A percentile compares a stretch with the other conserved stretches of the same genome.
Evolutionary conservation across 2,113 vertebrate genomes (phyloP).

Genomic region (Coryphaenoides rupestris): DNA sequence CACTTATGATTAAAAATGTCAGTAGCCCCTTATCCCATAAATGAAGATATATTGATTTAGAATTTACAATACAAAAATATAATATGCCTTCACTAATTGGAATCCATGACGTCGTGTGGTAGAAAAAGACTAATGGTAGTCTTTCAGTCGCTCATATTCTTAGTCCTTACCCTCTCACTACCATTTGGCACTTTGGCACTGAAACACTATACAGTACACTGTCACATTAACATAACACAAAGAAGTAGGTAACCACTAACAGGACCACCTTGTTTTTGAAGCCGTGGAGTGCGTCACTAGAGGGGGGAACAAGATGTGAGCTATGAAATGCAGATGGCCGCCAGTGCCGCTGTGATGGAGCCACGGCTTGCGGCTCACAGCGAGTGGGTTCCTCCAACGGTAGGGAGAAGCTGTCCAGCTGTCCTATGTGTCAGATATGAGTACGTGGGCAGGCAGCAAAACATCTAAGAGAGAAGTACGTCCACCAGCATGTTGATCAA

Average conservation of each 20-base stretch:
- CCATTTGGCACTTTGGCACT: slow-evolving; percentile 75
- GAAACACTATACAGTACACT: slow-evolving; percentile 42
- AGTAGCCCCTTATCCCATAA: slow-evolving; percentile 80
- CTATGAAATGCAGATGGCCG: slow-evolving; percentile 69
- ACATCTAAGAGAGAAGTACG: too few species aligned
- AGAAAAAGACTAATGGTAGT: slow-evolving; percentile 55
- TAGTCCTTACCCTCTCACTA: slow-evolving; percentile 48
- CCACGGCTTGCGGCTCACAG: slow-evolving; percentile 32
- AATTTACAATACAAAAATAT: slow-evolving; percentile 79
- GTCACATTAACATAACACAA: slow-evolving; percentile 37
- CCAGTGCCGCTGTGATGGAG: slow-evolving; percentile 54
- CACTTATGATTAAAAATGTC: slow-evolving; percentile 67
- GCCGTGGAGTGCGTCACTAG: slow-evolving; percentile 40
- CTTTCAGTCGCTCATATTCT: slow-evolving; percentile 33
- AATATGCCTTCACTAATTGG: slow-evolving; percentile 67
- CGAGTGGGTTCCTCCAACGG: slow-evolving; percentile 5
- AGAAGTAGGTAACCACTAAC: too few species aligned
- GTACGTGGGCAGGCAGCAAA: neutral
- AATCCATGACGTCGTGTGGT: slow-evolving; percentile 55
- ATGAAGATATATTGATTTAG: slow-evolving; percentile 72
- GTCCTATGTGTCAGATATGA: slow-evolving; percentile 40
- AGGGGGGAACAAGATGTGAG: slow-evolving; percentile 67
- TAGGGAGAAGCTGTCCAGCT: slow-evolving; percentile 39
- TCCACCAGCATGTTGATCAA: too few species aligned
- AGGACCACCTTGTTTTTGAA: too few species aligned